phyloP scores from a whole-genome alignment of 2,888 invertebrate genomes.

The Drosophila incognita region DNA sequence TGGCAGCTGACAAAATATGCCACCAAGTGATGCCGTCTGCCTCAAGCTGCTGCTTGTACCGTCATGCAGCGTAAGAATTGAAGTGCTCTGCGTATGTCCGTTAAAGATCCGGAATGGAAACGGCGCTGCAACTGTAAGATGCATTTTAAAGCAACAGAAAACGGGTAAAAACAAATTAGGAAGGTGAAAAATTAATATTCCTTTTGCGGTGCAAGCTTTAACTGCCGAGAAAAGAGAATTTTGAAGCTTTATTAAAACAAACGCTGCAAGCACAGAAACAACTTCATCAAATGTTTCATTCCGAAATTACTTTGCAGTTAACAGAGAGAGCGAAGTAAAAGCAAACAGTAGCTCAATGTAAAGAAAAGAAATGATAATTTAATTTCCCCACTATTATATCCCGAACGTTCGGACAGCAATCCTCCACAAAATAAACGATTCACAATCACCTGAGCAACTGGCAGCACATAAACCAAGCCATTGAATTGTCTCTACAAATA shows the following conservation, averaged over 20 bases:
- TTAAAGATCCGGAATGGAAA: neutral
- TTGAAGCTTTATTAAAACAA: conserved; percentile 23
- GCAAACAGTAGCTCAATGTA: conserved; percentile 7
- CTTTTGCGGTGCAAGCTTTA: conserved; percentile 14
- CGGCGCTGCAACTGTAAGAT: conserved; percentile 2
- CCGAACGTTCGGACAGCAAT: conserved; percentile 27
- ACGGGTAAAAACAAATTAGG: neutral
- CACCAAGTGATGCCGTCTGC: conserved; percentile 31
- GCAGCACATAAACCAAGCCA: conserved; percentile 40
- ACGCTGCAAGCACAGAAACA: neutral
- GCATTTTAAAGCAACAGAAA: conserved; percentile 17
- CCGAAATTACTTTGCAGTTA: conserved; percentile 31
- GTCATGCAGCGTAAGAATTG: conserved; percentile 33
- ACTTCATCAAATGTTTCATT: conserved; percentile 31
- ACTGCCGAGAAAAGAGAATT: conserved; percentile 14
- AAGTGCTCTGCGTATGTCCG: conserved; percentile 22
- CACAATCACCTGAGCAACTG: conserved; percentile 54
- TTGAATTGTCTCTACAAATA: conserved; percentile 51
- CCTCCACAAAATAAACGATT: conserved; percentile 51
- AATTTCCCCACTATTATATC: conserved; percentile 26
- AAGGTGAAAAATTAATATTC: conserved; percentile 27
- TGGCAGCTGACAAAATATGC: conserved; percentile 56
- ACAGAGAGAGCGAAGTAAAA: neutral
- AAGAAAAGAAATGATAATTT: conserved; percentile 44
- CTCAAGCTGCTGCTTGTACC: conserved; percentile 14